These are phyloP conservation scores for Ptilorrhoa leucosticta DNA, from an alignment of 2,113 vertebrate genomes.

Conservation along the genomic window DNA sequence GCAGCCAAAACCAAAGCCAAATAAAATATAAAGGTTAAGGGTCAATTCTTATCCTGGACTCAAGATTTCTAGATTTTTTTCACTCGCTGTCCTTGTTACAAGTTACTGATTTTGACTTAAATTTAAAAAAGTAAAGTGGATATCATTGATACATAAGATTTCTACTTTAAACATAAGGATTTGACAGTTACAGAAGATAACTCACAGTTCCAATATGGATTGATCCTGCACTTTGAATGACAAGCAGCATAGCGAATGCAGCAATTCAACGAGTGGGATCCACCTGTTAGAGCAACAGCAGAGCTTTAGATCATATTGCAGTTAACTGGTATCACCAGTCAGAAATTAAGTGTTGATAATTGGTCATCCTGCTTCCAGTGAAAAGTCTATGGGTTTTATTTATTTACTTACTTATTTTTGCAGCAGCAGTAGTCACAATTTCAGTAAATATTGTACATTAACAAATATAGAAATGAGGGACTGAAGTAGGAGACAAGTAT, in stretches of 20 bases:
- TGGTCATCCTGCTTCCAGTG: background rate
- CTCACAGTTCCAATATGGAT: background rate
- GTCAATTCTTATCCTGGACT: background rate
- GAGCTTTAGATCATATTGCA: background rate
- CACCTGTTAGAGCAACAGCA: background rate
- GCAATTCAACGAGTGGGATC: background rate
- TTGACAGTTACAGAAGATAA: background rate
- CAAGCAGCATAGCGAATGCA: fast-evolving
- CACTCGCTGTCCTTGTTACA: background rate
- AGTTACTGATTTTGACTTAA: background rate
- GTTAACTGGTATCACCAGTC: background rate
- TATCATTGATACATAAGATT: background rate
- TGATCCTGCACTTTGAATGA: background rate
- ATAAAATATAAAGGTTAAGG: background rate
- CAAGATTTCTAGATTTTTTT: background rate
- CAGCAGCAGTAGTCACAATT: background rate
- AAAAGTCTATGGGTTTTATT: background rate
- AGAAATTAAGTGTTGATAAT: background rate
- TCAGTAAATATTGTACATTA: background rate
- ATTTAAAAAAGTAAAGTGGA: background rate
- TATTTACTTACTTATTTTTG: background rate
- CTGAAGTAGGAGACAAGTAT: background rate
- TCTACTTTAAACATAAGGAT: background rate
- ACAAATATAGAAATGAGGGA: background rate
- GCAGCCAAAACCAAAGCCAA: background rate